A percentile compares a stretch with the other conserved stretches of the same genome.
Conservation (phyloP, 2,888 invertebrate genomes). For the Agrotis ipsilon region DNA sequence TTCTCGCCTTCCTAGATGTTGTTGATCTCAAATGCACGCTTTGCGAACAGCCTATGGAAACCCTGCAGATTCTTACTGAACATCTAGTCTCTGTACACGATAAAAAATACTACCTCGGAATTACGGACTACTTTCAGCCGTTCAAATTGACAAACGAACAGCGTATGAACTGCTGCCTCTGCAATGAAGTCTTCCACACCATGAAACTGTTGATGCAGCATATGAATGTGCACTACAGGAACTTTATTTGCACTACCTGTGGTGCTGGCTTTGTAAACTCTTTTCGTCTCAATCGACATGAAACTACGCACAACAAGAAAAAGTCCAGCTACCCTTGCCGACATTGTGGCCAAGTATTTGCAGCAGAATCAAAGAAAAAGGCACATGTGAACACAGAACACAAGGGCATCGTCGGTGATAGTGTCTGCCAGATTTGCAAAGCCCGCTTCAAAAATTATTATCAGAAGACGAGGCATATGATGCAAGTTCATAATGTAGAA, state of each 20-base stretch:
- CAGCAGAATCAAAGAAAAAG: conserved; percentile 84
- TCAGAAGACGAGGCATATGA: conserved; percentile 87
- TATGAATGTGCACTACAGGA: conserved; percentile 86
- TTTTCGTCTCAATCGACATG: conserved; percentile 83
- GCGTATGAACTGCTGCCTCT: conserved; percentile 84
- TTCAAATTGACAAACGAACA: conserved; percentile 82
- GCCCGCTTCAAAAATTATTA: conserved; percentile 87
- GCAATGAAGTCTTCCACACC: conserved; percentile 82
- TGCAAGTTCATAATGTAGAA: conserved; percentile 85
- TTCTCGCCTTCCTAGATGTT: conserved; percentile 85
- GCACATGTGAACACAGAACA: conserved; percentile 86
- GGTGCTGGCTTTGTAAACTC: conserved; percentile 86
- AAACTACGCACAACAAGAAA: conserved; percentile 84
- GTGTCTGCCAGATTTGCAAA: conserved; percentile 87
- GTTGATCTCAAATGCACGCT: conserved; percentile 84
- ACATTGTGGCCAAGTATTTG: conserved; percentile 83
- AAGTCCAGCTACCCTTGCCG: conserved; percentile 83
- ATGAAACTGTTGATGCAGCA: conserved; percentile 87
- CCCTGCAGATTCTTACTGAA: conserved; percentile 75
- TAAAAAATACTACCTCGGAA: conserved; percentile 81
- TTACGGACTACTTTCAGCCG: conserved; percentile 85
- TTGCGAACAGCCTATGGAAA: conserved; percentile 78
- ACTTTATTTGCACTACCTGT: conserved; percentile 86
- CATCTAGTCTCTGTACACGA: conserved; percentile 82
- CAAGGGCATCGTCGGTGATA: conserved; percentile 86